Evolutionary conservation across 2,113 vertebrate species (phyloP).

Genomic region (Pygoscelis antarcticus): DNA sequence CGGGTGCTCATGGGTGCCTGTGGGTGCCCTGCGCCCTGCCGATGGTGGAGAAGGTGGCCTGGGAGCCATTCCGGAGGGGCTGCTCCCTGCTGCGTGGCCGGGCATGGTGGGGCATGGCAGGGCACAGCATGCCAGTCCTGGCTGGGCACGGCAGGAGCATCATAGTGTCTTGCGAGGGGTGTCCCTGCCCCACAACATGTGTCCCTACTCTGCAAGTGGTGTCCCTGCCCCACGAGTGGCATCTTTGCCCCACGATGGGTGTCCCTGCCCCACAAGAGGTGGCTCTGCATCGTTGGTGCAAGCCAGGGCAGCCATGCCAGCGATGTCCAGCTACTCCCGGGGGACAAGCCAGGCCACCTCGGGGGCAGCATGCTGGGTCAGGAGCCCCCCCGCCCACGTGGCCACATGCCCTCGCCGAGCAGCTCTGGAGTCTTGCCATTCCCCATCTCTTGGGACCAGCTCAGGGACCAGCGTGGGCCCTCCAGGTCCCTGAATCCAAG

Average conservation of each 20-base stretch:
- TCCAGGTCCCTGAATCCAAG: accelerated
- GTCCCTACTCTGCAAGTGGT: background rate
- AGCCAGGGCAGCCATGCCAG: background rate
- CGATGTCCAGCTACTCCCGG: background rate
- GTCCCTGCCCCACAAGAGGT: background rate
- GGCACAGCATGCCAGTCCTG: background rate
- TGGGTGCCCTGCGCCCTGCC: background rate
- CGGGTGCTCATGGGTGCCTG: background rate
- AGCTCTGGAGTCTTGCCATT: background rate
- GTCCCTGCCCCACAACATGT: background rate
- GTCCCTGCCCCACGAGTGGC: background rate
- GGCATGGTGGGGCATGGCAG: background rate
- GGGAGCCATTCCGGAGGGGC: background rate
- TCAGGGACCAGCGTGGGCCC: accelerated
- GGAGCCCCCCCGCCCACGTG: accelerated
- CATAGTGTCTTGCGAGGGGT: accelerated
- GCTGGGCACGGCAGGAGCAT: background rate
- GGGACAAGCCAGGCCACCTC: background rate
- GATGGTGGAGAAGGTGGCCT: background rate
- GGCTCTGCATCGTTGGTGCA: background rate
- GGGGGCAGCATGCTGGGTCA: accelerated
- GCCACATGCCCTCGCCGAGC: background rate
- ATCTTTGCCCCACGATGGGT: background rate
- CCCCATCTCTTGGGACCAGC: background rate
- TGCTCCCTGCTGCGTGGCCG: accelerated